Percentiles rank a stretch among this genome's conserved stretches.
Conservation (phyloP, 2,797 vertebrate genomes). For the Sebastes reedi region DNA sequence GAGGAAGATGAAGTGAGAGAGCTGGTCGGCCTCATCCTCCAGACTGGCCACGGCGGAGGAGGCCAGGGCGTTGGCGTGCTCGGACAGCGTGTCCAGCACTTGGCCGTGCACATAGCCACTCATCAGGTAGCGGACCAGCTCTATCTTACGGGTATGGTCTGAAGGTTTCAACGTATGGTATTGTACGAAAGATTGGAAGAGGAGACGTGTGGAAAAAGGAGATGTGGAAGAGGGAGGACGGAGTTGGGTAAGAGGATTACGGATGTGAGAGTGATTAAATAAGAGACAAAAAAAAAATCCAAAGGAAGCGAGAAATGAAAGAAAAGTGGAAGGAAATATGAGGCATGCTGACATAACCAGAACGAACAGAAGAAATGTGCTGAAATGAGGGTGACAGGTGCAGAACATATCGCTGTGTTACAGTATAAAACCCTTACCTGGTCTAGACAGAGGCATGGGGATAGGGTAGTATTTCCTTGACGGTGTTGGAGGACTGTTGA, state of each 20-base stretch:
- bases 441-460: conserved; percentile 97
- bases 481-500: conserved; percentile 88
- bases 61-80: conserved; percentile 90
- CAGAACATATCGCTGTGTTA: neutral
- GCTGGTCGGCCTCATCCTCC: conserved; percentile 89
- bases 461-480: conserved; percentile 95
- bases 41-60: conserved; percentile 89
- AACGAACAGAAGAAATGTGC: conserved; percentile 54
- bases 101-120: conserved; percentile 90
- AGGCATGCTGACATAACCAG: conserved; percentile 60
- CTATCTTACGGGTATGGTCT: conserved; percentile 95
- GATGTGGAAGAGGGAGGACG: conserved; percentile 19
- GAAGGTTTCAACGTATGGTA: conserved; percentile 53
- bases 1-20: conserved; percentile 90
- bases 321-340: conserved; percentile 63
- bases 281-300: conserved; percentile 59
- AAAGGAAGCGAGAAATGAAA: conserved; percentile 68
- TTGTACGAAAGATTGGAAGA: conserved; percentile 12
- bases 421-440: conserved; percentile 83
- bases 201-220: neutral
- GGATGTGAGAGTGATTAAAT: conserved; percentile 47
- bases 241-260: conserved; percentile 62
- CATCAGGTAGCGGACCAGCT: conserved; percentile 92
- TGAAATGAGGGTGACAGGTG: conserved; percentile 30
- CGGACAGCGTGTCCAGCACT: conserved; percentile 90